A percentile compares a stretch with the other conserved stretches of the same genome.
Conservation (phyloP, 2,888 invertebrate genomes). For the Cerastis rubricosa region DNA sequence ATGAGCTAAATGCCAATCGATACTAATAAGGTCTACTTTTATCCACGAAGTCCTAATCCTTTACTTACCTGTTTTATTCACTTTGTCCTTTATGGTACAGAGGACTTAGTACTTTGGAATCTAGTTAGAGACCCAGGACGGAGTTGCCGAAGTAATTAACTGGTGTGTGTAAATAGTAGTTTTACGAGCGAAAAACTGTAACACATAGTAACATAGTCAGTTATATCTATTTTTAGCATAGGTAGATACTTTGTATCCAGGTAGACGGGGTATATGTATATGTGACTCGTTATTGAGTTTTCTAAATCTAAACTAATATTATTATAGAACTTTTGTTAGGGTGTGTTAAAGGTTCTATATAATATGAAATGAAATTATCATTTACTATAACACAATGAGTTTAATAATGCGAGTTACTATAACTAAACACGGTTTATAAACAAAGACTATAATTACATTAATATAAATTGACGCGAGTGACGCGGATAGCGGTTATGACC, state of each 20-base stretch:
- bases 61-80: slow-evolving; percentile 42
- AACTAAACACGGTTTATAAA: too few species aligned
- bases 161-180: not conserved
- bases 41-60: slow-evolving; percentile 39
- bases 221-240: not conserved
- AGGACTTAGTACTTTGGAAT: slow-evolving; percentile 39
- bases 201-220: not conserved
- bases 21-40: slow-evolving; percentile 4
- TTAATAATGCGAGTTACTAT: too few species aligned
- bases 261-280: too few species aligned
- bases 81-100: slow-evolving; percentile 14
- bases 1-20: slow-evolving; percentile 1
- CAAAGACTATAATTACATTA: too few species aligned
- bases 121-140: slow-evolving; percentile 28
- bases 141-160: slow-evolving; percentile 52
- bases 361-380: too few species aligned
- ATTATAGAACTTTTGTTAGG: too few species aligned
- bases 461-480: too few species aligned
- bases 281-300: too few species aligned
- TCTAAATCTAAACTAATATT: too few species aligned
- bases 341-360: too few species aligned
- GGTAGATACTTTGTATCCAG: not conserved
- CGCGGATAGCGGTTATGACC: too few species aligned
- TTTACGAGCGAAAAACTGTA: slow-evolving; percentile 1
- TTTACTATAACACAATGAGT: too few species aligned